Base-by-base conservation (phyloP, 1,140 invertebrate species). In the Drosophila aff. region DNA sequence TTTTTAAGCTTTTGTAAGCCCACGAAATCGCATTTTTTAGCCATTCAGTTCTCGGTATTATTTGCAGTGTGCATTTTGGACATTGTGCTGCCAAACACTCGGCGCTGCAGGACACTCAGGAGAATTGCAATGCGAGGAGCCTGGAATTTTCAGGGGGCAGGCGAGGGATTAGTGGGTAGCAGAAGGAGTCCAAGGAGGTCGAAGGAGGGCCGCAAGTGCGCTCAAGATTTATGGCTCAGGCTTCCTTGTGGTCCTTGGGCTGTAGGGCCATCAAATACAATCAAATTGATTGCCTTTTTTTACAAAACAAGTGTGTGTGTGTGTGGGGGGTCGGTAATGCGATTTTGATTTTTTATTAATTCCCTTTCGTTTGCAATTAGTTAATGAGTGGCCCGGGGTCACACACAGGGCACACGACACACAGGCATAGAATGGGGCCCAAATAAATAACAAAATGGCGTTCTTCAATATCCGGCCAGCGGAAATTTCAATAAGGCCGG, bases 201-300 rank as follows among this genome's bases (percentile, higher is more conserved):
- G 57, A n/a, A 55, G 55, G 47, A 61, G 64, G 23, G 43, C 47
- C 41, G 57, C 64, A 85, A 89, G 84, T 89, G 85, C 78, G 78
- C 84, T 76, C 62, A 84, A 90, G 84, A 89, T 89, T 89, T 89
- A 89, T 90, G 85, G 84, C 84, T 75, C 55, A 79, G 75, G 77
- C 61, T 71, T 6, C 21, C 18, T 52, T 52, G 23, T 57, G 33
- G 41, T 38, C 21, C 43, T 60, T 55, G 38, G 49, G 64, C 75
- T 62, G 57, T 50, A 72, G 66, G 55, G 84, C 84, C 77, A 89
- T 89, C 84, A 89, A 84, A 87, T 87, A 87, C 77, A 87, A 87
- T 87, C 83, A 87, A 87, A 84, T 89, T 86, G 83, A 86, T 86
- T 86, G 83, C 80, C 80, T 89, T 44, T 44, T 47, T 66, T 73